Conservation (phyloP, 2,113 vertebrate species). For the Apeltes quadracus region DNA sequence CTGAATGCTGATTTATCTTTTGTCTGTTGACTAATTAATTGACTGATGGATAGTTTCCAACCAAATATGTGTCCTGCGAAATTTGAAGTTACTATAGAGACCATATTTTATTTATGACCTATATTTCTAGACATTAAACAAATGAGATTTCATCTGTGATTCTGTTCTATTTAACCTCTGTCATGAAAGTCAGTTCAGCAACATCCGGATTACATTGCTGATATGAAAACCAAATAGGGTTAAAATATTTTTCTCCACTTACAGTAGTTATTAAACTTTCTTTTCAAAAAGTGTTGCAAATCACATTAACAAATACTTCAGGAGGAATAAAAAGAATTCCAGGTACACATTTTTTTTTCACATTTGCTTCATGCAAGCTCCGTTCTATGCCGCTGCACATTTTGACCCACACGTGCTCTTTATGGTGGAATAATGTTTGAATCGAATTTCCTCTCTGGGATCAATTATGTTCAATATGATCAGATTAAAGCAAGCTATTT, state of each 20-base stretch:
- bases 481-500: conserved; percentile 18
- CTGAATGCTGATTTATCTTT: not conserved
- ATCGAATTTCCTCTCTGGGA: conserved; percentile 15
- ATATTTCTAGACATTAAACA: too few species aligned
- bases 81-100: too few species aligned
- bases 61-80: too few species aligned
- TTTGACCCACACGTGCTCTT: not conserved
- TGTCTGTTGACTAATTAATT: too few species aligned
- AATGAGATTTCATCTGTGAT: too few species aligned
- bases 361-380: not conserved
- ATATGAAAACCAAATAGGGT: not conserved
- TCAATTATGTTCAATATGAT: conserved; percentile 3
- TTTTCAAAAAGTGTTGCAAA: not conserved
- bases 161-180: too few species aligned
- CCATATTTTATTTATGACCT: too few species aligned
- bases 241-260: not conserved
- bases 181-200: not conserved
- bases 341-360: not conserved
- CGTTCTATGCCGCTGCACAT: not conserved
- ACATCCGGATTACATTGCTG: not conserved
- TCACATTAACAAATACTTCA: conserved; percentile 2
- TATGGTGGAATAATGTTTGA: not conserved
- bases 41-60: too few species aligned
- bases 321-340: not conserved
- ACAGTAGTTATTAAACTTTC: not conserved